Evolutionary conservation across 1,140 invertebrate genomes (phyloP).

Genomic region (Gonatopus flavifemur): DNA sequence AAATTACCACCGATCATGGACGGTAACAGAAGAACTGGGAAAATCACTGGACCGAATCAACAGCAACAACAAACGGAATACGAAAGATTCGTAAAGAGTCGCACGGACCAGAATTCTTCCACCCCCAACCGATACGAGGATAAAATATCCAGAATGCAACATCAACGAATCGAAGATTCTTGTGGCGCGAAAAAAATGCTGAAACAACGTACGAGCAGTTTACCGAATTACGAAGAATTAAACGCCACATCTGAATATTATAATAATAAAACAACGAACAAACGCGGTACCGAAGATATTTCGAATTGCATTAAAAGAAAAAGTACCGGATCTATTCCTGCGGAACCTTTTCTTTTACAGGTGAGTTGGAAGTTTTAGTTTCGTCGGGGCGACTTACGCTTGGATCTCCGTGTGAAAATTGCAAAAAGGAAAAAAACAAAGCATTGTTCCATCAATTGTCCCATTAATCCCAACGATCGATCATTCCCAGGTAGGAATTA

Average conservation of each 20-base stretch:
- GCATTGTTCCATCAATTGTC: neutral
- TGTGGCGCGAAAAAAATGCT: no score
- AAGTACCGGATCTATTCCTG: slow-evolving; percentile 36
- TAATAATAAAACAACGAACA: no score
- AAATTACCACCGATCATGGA: slow-evolving; percentile 23
- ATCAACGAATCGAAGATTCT: slow-evolving; percentile 11
- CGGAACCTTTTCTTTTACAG: slow-evolving; percentile 27
- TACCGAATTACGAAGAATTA: slow-evolving; percentile 60
- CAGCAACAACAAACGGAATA: slow-evolving; percentile 32
- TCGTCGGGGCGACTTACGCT: neutral
- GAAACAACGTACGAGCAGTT: no score
- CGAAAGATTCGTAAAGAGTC: slow-evolving; percentile 35
- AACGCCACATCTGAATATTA: no score
- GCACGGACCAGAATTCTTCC: slow-evolving; percentile 30
- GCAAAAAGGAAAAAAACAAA: no score
- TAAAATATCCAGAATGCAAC: slow-evolving; percentile 6
- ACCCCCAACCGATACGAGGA: slow-evolving; percentile 26
- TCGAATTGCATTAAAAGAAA: slow-evolving; percentile 16
- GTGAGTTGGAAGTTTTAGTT: no score
- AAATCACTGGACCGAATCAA: slow-evolving; percentile 4
- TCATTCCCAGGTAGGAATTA: no score
- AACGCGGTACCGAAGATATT: slow-evolving; percentile 7
- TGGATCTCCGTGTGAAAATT: neutral
- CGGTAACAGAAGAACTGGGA: slow-evolving; percentile 23
- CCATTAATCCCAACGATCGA: neutral